These are phyloP conservation scores for Mythimna lalbum DNA, from an alignment of 2,888 invertebrate genomes.

Conservation along the genomic window DNA sequence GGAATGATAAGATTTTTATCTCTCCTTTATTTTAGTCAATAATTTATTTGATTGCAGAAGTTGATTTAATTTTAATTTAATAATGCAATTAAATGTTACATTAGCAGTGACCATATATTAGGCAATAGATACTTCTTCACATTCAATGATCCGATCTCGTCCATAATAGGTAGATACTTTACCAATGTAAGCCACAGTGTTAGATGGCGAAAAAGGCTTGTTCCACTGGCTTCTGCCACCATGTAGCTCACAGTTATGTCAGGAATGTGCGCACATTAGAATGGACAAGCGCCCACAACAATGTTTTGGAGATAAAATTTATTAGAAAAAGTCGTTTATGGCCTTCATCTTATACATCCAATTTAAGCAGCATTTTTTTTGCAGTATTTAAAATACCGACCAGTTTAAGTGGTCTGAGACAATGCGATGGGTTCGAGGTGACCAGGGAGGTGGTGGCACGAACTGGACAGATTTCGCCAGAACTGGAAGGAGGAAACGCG, in stretches of 20 bases:
- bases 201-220: conserved; percentile 61
- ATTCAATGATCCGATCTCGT: neutral
- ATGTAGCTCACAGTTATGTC: conserved; percentile 73
- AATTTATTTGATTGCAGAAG: neutral
- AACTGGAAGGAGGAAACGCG: no score
- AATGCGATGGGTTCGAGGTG: no score
- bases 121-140: neutral
- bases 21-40: neutral
- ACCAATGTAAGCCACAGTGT: conserved; percentile 1
- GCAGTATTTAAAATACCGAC: no score
- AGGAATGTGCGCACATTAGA: conserved; percentile 81
- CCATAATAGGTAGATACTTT: conserved; percentile 12
- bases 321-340: neutral
- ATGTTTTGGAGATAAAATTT: neutral
- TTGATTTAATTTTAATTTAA: no score
- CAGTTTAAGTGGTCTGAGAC: no score
- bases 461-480: no score
- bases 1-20: conserved; percentile 1
- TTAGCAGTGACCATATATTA: neutral
- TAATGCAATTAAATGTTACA: neutral
- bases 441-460: no score
- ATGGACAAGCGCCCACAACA: conserved; percentile 61
- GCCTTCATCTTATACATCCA: neutral
- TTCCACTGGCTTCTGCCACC: conserved; percentile 53
- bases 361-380: neutral